Percentiles rank a stretch among this genome's conserved stretches.
These are phyloP conservation scores for Thera britannica DNA, from an alignment of 2,888 invertebrate species.

Conservation along the genomic window DNA sequence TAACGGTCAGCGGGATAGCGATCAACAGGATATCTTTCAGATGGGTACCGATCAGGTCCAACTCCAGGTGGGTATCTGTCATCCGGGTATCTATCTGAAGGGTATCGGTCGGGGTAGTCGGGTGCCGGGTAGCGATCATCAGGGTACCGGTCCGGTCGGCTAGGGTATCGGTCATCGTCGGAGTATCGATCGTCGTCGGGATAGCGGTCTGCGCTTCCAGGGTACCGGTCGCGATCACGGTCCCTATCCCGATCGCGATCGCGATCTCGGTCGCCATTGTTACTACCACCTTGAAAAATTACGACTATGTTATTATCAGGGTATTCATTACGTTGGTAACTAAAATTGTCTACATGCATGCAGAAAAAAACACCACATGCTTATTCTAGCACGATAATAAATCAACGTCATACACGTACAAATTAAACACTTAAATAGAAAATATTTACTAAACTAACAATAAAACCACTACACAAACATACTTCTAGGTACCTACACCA, in stretches of 20 bases:
- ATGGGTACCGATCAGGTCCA: conserved; percentile 64
- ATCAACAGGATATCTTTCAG: conserved; percentile 79
- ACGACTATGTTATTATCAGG: conserved; percentile 17
- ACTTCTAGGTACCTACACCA: conserved; percentile 12
- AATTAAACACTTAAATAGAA: conserved; percentile 2
- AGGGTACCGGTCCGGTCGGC: conserved; percentile 79
- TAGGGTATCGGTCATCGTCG: conserved; percentile 74
- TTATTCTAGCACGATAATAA: conserved; percentile 12
- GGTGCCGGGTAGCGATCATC: conserved; percentile 85
- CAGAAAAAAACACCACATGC: conserved; percentile 22
- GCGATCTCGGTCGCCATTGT: conserved; percentile 55
- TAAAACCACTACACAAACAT: conserved; percentile 19
- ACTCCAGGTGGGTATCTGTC: conserved; percentile 79
- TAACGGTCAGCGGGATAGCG: conserved; percentile 71
- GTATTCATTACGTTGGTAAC: background rate
- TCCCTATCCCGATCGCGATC: conserved; percentile 46
- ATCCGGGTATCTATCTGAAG: conserved; percentile 68
- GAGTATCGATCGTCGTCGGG: conserved; percentile 83
- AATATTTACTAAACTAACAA: conserved; percentile 22
- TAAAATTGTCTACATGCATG: conserved; percentile 14
- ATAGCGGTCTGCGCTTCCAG: conserved; percentile 66
- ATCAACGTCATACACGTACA: conserved; percentile 8
- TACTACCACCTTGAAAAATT: conserved; percentile 71
- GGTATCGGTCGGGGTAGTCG: conserved; percentile 73
- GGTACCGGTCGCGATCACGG: conserved; percentile 71